These are phyloP conservation scores for cattle (Bos taurus) DNA, from an alignment of 2,113 vertebrate genomes.

Conservation along the genomic window DNA sequence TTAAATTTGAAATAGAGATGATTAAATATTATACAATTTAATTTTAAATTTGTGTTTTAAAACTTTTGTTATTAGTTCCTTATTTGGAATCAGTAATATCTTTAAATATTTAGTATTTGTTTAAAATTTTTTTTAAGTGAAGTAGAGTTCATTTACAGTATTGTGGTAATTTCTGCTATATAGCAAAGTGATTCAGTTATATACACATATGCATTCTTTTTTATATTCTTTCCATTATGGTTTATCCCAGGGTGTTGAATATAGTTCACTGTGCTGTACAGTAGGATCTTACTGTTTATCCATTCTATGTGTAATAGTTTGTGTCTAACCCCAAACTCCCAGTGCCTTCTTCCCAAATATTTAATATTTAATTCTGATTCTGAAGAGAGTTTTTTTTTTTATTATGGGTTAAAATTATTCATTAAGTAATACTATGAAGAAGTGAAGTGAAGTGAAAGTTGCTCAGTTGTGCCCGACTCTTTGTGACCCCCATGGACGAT, in stretches of 20 bases:
- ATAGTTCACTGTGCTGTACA: neutral
- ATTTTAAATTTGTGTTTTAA: conserved; percentile 44
- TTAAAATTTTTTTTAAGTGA: neutral
- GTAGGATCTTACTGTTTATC: neutral
- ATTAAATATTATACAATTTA: conserved; percentile 30
- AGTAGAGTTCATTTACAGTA: neutral
- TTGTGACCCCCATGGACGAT: neutral
- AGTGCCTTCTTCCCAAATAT: neutral
- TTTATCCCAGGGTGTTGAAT: neutral
- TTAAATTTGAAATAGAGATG: neutral
- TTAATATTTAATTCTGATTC: conserved; percentile 1
- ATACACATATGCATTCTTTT: neutral
- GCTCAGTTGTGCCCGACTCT: neutral
- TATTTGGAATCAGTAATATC: conserved; percentile 10
- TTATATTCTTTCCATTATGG: neutral
- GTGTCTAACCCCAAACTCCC: neutral
- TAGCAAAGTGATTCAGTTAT: neutral
- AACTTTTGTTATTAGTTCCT: conserved; percentile 18
- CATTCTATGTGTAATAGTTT: neutral
- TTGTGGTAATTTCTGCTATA: neutral
- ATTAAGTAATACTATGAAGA: neutral
- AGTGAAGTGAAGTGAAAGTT: neutral
- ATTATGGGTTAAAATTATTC: neutral
- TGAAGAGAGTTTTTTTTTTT: conserved; percentile 22
- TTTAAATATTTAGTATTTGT: neutral